Percentiles rank a stretch among this genome's conserved stretches.
Evolutionary conservation across 2,113 vertebrate species (phyloP).

Genomic region (Phylloscopus trochiloides): DNA sequence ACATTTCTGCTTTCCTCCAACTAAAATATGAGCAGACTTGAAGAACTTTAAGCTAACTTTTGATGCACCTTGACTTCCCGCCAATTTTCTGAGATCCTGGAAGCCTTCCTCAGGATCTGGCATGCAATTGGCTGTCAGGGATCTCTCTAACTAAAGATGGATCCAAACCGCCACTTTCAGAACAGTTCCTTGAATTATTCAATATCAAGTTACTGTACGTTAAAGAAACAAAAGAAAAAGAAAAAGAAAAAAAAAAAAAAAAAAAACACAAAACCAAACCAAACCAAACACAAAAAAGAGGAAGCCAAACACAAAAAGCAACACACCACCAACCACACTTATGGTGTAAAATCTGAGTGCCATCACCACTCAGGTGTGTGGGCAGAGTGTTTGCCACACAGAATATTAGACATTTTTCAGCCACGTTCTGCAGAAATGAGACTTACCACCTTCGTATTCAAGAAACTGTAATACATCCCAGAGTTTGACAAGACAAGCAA

Average conservation of each 20-base stretch:
- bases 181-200: background rate
- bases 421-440: background rate
- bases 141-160: background rate
- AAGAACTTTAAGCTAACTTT: background rate
- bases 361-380: background rate
- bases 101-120: background rate
- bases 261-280: background rate
- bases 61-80: background rate
- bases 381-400: slow-evolving; percentile 45
- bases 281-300: background rate
- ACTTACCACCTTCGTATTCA: background rate
- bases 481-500: background rate
- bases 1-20: background rate
- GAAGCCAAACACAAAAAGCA: background rate
- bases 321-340: background rate
- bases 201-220: background rate
- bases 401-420: slow-evolving; percentile 41
- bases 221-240: background rate
- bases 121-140: background rate
- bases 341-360: slow-evolving; percentile 20
- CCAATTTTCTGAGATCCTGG: background rate
- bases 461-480: background rate
- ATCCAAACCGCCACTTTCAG: background rate
- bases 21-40: background rate
- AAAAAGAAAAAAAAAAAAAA: background rate